These are phyloP conservation scores for Speoplatyrhinus poulsoni DNA, from an alignment of 2,113 vertebrate species.

Conservation along the genomic window DNA sequence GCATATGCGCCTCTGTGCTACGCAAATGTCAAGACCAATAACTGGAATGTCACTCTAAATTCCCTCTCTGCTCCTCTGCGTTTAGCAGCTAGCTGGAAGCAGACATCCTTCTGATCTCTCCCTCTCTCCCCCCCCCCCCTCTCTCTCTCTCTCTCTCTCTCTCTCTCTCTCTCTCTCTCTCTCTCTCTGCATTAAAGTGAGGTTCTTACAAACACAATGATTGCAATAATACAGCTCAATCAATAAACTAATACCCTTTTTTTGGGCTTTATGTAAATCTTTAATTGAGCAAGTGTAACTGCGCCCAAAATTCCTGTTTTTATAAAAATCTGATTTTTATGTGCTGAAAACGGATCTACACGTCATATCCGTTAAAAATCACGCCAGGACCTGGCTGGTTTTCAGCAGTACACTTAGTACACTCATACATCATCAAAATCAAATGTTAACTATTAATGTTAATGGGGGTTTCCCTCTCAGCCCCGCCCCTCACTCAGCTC, in stretches of 20 bases:
- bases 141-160: background rate
- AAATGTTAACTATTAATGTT: too few species aligned
- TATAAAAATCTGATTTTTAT: too few species aligned
- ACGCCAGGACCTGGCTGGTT: too few species aligned
- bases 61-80: constrained; percentile 41
- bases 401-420: too few species aligned
- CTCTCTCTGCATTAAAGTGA: background rate
- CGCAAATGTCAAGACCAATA: constrained; percentile 78
- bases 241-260: background rate
- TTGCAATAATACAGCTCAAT: background rate
- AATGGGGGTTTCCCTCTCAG: too few species aligned
- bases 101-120: background rate
- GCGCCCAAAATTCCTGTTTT: too few species aligned
- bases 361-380: too few species aligned
- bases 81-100: constrained; percentile 53
- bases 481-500: too few species aligned
- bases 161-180: background rate
- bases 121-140: background rate
- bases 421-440: too few species aligned
- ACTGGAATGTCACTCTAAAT: constrained; percentile 67
- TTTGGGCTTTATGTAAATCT: background rate
- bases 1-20: constrained; percentile 55
- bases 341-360: too few species aligned
- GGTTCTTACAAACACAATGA: background rate
- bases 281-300: background rate